These are phyloP conservation scores for Clytia hemisphaerica DNA, from an alignment of 30 jellyfish, hydroid and myxozoan species.

Conservation along the genomic window DNA sequence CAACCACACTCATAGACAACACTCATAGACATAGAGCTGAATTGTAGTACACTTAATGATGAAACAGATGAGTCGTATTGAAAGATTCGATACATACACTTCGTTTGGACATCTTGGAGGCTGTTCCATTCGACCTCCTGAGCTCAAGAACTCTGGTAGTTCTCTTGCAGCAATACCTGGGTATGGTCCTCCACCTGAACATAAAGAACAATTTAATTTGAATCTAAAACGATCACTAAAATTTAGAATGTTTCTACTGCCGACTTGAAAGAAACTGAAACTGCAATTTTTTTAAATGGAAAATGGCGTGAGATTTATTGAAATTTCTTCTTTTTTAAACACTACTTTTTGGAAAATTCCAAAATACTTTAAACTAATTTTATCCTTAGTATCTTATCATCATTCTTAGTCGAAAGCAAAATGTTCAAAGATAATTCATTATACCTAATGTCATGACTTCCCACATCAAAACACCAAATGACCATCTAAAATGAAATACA, in stretches of 20 bases:
- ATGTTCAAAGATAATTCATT: not conserved
- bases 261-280: no score
- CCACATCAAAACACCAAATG: conserved; percentile 91
- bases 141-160: conserved; percentile 37
- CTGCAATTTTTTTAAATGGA: not conserved
- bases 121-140: conserved; percentile 85
- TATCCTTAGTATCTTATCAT: no score
- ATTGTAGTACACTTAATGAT: not conserved
- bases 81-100: conserved; percentile 38
- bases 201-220: no score
- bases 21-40: not conserved
- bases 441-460: conserved; percentile 92
- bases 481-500: conserved; percentile 56
- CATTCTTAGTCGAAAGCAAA: no score
- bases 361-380: not conserved
- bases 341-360: not conserved
- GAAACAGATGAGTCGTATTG: not conserved
- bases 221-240: no score
- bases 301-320: not conserved
- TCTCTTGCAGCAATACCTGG: conserved; percentile 92
- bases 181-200: conserved; percentile 89
- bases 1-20: not conserved
- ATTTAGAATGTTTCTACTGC: no score
- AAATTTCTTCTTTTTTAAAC: not conserved
- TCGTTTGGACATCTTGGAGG: conserved; percentile 87